Conservation (phyloP, 2,113 vertebrate species). For the Zootoca vivipara region DNA sequence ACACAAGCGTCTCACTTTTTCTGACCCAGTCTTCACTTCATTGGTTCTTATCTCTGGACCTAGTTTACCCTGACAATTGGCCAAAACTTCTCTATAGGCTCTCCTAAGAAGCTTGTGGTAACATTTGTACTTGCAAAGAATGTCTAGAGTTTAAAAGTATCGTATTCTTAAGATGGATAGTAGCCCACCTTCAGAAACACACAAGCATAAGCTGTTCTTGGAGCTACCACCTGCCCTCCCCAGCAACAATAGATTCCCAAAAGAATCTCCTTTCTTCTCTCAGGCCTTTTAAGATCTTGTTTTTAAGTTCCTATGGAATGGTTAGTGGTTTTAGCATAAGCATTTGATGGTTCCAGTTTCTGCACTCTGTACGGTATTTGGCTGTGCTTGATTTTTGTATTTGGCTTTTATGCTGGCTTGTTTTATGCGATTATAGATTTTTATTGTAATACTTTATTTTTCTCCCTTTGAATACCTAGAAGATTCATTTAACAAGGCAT, state of each 20-base stretch:
- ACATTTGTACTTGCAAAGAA: not conserved
- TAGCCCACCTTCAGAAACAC: not conserved
- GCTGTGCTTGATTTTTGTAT: too few relatives aligned
- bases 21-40: not conserved
- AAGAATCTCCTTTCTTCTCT: too few relatives aligned
- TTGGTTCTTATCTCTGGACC: not conserved
- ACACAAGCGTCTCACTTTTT: not conserved
- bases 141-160: not conserved
- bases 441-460: not conserved
- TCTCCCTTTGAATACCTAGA: not conserved
- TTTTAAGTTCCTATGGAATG: too few relatives aligned
- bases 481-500: not conserved
- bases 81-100: not conserved
- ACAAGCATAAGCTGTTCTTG: not conserved
- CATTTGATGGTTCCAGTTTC: too few relatives aligned
- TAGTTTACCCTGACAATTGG: too few relatives aligned
- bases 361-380: too few relatives aligned
- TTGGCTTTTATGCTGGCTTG: too few relatives aligned
- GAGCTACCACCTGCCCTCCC: not conserved
- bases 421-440: too few relatives aligned
- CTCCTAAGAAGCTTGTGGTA: not conserved
- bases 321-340: too few relatives aligned
- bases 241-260: not conserved
- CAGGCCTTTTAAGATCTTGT: too few relatives aligned
- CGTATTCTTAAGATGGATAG: not conserved